Conservation (phyloP, 2,113 vertebrate genomes). For the Mastomys coucha region DNA sequence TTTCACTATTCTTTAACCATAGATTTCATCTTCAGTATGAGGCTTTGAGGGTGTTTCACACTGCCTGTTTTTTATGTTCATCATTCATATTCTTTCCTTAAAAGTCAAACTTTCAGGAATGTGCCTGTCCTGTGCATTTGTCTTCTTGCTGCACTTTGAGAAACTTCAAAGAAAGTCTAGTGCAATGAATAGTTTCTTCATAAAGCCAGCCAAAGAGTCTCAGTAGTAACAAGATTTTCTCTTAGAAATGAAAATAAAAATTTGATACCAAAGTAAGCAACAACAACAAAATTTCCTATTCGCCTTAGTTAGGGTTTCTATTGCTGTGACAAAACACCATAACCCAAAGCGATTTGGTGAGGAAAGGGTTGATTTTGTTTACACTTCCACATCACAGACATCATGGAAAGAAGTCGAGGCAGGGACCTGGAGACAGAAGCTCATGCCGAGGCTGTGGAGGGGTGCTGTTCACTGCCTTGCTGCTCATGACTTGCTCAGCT, state of each 20-base stretch:
- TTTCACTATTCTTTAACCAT: conserved; percentile 55
- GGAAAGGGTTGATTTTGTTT: neutral
- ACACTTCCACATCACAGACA: too few relatives aligned
- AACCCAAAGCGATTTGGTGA: neutral
- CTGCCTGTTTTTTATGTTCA: conserved; percentile 28
- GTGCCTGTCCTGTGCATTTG: neutral
- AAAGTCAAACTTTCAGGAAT: conserved; percentile 57
- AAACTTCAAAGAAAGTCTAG: conserved; percentile 39
- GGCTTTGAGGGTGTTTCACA: conserved; percentile 43
- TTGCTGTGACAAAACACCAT: neutral
- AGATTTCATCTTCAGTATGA: neutral
- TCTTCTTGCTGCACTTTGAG: conserved; percentile 4
- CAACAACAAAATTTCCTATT: neutral
- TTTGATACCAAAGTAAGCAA: conserved; percentile 37
- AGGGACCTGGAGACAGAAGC: neutral
- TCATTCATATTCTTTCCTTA: neutral
- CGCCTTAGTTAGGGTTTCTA: neutral
- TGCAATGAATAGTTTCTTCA: conserved; percentile 36
- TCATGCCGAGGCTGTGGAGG: neutral
- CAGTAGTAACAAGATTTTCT: conserved; percentile 4
- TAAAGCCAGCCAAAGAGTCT: conserved; percentile 40
- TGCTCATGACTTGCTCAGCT: neutral
- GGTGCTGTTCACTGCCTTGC: neutral
- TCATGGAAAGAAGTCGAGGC: neutral
- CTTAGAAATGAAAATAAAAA: conserved; percentile 4